Conservation (phyloP, 2,113 vertebrate species). For the Daubentonia madagascariensis region DNA sequence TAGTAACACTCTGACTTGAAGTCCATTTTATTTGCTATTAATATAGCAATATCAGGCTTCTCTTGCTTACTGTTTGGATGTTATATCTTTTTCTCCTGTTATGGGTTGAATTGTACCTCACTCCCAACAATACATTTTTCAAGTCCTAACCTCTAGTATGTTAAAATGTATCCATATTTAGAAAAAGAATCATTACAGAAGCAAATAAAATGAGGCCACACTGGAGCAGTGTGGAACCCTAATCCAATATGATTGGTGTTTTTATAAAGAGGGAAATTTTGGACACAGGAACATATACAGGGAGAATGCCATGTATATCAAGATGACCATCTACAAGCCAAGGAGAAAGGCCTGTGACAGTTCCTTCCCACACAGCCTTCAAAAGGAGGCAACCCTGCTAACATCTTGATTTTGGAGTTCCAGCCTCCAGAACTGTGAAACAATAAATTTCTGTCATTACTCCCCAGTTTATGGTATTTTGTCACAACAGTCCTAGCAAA, state of each 20-base stretch:
- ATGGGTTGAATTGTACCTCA: no score
- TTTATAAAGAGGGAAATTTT: neutral
- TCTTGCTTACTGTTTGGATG: no score
- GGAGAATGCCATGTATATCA: neutral
- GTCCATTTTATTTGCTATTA: no score
- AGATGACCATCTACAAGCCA: neutral
- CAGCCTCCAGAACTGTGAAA: neutral
- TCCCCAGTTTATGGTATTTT: neutral
- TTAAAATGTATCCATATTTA: neutral
- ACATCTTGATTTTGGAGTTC: neutral
- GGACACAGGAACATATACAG: neutral
- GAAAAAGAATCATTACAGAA: neutral
- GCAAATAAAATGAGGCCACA: neutral
- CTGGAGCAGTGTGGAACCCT: no score
- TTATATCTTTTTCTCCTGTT: no score
- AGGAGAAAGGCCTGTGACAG: neutral
- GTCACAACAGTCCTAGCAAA: neutral
- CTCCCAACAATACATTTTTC: no score
- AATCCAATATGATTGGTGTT: neutral
- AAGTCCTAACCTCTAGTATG: no score
- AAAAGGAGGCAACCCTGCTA: neutral
- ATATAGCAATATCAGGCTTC: no score
- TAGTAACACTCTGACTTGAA: no score
- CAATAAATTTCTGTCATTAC: neutral
- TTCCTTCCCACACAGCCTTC: no score